Evolutionary conservation across 2,797 vertebrate species (phyloP), one percentile per base, ranked within the genome.

Genomic region (Micrastur ruficollis): DNA sequence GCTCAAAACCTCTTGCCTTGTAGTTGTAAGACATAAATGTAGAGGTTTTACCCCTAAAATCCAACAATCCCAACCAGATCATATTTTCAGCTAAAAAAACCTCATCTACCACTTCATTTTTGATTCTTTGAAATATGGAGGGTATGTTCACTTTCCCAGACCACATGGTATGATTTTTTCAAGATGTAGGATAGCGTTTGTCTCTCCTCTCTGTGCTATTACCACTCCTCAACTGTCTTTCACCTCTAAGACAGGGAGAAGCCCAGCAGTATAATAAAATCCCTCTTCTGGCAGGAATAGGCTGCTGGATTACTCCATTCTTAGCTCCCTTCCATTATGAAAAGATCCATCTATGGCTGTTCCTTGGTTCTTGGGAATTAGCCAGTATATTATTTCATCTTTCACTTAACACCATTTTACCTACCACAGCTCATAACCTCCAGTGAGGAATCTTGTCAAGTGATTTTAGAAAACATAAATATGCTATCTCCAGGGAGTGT

Each of bases 311-410:
- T 86, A 81, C 47, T 46, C 73, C 31, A 82, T n/a, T 32, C 56
- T 75, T 82, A 92, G 55, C 47, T 82, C 62, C 55, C 27, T 81
- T 75, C 25, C 73, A 31, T 73, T 42, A 90, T 7, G 26, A 70
- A 81, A 95, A 70, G 29, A 90, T 71, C 81, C 71, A 90, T 95
- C 78, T 95, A 82, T 86, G 91, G 81, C 6, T 67, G n/a, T 90
- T 93, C 21, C 34, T 73, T 67, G 23, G n/a, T 67, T 82, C 29
- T 70, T 93, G 91, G 74, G 63, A 63, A 59, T 11, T 16, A 66
- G 62, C 85, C 94, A 95, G 40, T 40, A 83, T 25, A 17, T 42
- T 61, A 31, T 79, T 93, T 84, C 80, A 90, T 73, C 63, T 93
- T 91, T 82, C 93, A 81, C 63, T 95, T 78, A 81, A 73, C 55